Evolutionary conservation across 2,113 vertebrate genomes (phyloP), one percentile per base, ranked within the genome.

Genomic region (Myotis davidii): DNA sequence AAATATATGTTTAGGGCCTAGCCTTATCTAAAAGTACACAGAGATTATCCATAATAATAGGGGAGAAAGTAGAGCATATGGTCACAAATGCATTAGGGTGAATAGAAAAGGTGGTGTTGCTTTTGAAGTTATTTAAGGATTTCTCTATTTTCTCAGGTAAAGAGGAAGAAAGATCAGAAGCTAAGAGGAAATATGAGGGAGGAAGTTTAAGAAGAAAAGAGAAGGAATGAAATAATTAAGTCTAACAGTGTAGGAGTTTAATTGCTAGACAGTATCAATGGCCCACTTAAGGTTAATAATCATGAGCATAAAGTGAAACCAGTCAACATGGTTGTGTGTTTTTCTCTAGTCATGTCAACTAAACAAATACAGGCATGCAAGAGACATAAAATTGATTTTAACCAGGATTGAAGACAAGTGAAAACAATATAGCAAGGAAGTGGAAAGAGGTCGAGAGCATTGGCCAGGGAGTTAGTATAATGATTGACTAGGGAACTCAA

Each of bases 261-360:
- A 95, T 82, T 90, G 13, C 25, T 50, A 88, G 29, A 65, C 32
- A 85, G 18, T 61, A 50, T 82, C 48, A 96, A 95, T 42, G 64
- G 17, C 56, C 82, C n/a, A 65, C 67, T 76, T 85, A 93, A 87
- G 21, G n/a, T 67, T 85, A 90, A 90, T 79, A 56, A 54, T 87
- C 70, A 84, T 21, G 23, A 94, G 74, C 48, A 88, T 61, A 69
- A 90, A 95, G 23, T 29, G 37, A 95, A 37, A 93, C 7, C 18
- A 88, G 6, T 83, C 34, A 89, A 61, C 65, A 48, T 32, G 56
- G n/a, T 67, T 93, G 27, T 85, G 25, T 86, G 32, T 74, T 90
- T 94, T 96, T 76, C 52, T 91, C 64, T 59, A 64, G 32, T 81
- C 17, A 69, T 72, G 32, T 79, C 65, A 95, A 61, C 82, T 92